These are phyloP conservation scores for Gracilinanus agilis DNA, from an alignment of 2,113 vertebrate species.

Conservation along the genomic window DNA sequence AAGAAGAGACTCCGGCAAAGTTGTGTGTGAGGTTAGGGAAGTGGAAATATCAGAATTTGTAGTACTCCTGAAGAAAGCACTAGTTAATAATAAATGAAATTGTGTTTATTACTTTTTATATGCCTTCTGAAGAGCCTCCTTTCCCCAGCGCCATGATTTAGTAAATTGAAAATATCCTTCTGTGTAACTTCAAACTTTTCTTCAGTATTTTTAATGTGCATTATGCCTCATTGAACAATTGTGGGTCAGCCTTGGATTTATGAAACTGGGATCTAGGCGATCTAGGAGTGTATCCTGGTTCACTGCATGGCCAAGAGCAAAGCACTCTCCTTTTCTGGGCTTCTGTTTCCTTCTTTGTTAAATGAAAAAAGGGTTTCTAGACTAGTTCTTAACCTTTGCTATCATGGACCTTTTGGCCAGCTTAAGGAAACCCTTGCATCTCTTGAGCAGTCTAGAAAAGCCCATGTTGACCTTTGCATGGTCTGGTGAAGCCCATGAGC, in stretches of 20 bases:
- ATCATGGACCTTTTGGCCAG: not conserved
- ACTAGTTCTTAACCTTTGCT: not conserved
- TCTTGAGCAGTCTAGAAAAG: not conserved
- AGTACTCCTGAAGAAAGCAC: conserved; percentile 10
- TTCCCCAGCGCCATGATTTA: conserved; percentile 8
- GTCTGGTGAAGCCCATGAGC: not conserved
- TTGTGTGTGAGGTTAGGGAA: not conserved
- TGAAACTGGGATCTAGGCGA: not conserved
- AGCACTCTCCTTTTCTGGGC: not conserved
- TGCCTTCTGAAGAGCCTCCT: conserved; percentile 12
- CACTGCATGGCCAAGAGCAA: not conserved
- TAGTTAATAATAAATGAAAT: conserved; percentile 31
- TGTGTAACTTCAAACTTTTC: conserved; percentile 63
- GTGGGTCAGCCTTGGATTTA: not conserved
- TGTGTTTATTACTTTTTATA: not conserved
- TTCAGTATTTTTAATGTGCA: conserved; percentile 62
- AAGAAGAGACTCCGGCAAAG: not conserved
- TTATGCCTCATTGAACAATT: not conserved
- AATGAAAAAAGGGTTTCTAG: too few species aligned
- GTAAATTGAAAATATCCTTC: conserved; percentile 30
- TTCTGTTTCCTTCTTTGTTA: not conserved
- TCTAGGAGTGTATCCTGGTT: not conserved
- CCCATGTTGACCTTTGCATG: not conserved
- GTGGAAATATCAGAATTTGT: conserved; percentile 17
- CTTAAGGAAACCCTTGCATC: not conserved